These are phyloP conservation scores for Elephantulus edwardii DNA, from an alignment of 2,113 vertebrate species.

Conservation along the genomic window DNA sequence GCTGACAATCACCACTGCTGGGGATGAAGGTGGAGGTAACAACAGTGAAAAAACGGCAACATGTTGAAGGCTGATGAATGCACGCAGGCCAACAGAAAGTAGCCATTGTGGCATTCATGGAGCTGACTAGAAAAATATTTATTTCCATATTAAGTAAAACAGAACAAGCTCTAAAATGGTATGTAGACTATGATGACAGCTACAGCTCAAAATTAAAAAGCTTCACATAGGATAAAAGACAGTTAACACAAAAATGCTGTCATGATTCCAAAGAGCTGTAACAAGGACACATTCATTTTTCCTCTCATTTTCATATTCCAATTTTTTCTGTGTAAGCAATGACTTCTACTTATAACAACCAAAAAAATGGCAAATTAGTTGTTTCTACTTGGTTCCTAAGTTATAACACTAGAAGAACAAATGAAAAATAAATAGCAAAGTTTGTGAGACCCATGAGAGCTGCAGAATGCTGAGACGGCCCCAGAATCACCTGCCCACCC, in stretches of 20 bases:
- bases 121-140: neutral
- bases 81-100: neutral
- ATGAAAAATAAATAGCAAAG: slow-evolving; percentile 1
- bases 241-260: neutral
- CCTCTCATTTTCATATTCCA: neutral
- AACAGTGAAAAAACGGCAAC: no score
- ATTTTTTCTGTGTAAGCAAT: neutral
- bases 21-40: no score
- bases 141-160: neutral
- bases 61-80: no score
- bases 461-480: neutral
- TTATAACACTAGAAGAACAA: neutral
- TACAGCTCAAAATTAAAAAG: neutral
- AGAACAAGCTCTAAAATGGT: neutral
- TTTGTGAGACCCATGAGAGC: neutral
- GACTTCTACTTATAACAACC: neutral
- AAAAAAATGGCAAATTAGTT: neutral
- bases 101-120: neutral
- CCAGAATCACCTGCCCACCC: neutral
- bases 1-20: neutral
- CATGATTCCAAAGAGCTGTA: neutral
- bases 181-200: neutral
- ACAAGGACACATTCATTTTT: neutral
- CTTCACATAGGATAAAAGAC: neutral
- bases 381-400: neutral